A percentile compares a stretch with the other conserved stretches of the same genome.
phyloP scores from a whole-genome alignment of 2,113 vertebrate genomes.

The Elanoides forficatus region DNA sequence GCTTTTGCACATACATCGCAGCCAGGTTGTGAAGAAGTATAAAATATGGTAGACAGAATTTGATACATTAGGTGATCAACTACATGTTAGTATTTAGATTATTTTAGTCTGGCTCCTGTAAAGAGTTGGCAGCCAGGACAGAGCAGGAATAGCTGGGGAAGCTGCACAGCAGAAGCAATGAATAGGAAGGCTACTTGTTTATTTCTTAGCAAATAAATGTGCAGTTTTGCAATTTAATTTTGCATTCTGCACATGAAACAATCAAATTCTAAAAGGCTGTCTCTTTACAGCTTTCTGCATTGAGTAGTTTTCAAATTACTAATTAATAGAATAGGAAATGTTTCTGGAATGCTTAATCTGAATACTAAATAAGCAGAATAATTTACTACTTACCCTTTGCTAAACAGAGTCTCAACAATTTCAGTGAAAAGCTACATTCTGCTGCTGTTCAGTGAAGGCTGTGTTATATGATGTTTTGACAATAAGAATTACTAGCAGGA shows the following conservation, averaged over 20 bases:
- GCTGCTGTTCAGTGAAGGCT: not conserved
- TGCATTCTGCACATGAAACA: not conserved
- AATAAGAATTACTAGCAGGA: not conserved
- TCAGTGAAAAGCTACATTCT: not conserved
- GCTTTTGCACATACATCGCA: not conserved
- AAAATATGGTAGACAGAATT: not conserved
- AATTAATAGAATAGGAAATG: conserved; percentile 47
- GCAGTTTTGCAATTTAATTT: not conserved
- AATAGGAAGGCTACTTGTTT: not conserved
- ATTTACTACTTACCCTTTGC: not conserved
- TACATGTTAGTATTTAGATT: not conserved
- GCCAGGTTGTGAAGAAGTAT: not conserved
- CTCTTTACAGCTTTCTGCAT: not conserved
- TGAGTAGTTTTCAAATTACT: conserved; percentile 31
- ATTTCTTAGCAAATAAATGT: not conserved
- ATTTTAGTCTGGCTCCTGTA: not conserved
- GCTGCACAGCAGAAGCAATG: not conserved
- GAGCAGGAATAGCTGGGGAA: not conserved
- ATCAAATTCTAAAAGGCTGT: not conserved
- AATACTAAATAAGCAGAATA: conserved; percentile 45
- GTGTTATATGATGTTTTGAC: not conserved
- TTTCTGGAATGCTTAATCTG: conserved; percentile 25
- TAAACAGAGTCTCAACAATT: not conserved
- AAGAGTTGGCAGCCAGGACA: not conserved
- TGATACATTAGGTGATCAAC: not conserved